These are phyloP conservation scores for Rutpela maculata DNA, from an alignment of 2,888 invertebrate species.

Conservation along the genomic window DNA sequence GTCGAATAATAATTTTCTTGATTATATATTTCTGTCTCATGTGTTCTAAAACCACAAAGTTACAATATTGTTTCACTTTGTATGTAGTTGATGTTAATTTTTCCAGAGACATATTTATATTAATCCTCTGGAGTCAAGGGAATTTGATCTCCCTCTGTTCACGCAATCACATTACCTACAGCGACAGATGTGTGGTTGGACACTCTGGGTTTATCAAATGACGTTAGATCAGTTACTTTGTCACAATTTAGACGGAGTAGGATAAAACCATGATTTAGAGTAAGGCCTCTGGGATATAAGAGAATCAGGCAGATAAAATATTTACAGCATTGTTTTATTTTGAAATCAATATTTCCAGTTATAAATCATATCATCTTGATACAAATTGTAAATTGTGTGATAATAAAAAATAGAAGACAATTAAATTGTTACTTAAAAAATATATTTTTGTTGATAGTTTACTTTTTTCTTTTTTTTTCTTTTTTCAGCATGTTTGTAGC, in stretches of 20 bases:
- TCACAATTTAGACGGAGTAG: constrained; percentile 39
- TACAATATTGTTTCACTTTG: constrained; percentile 18
- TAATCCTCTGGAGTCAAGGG: constrained; percentile 33
- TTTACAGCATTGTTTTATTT: constrained; percentile 9
- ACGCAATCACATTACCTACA: constrained; percentile 47
- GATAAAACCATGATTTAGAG: constrained; percentile 43
- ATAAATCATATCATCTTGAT: constrained; percentile 6
- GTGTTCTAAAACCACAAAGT: too few species aligned
- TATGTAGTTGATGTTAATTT: constrained; percentile 32
- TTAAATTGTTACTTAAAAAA: too few species aligned
- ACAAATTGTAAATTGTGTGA: too few species aligned
- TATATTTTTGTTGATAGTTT: too few species aligned
- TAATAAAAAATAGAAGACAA: too few species aligned
- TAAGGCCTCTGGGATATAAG: constrained; percentile 29
- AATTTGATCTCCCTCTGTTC: constrained; percentile 31
- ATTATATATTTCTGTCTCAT: too few species aligned
- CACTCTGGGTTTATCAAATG: constrained; percentile 45
- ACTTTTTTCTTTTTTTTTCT: too few species aligned
- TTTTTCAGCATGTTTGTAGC: too few species aligned
- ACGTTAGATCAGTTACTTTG: constrained; percentile 48
- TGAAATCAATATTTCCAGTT: neutral
- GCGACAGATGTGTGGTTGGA: constrained; percentile 51
- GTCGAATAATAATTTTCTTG: too few species aligned
- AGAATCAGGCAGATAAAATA: constrained; percentile 32
- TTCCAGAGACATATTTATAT: constrained; percentile 30